Base-by-base conservation (phyloP, 35 echinoderm and acorn worm genomes). In the Lytechinus variegatus region DNA sequence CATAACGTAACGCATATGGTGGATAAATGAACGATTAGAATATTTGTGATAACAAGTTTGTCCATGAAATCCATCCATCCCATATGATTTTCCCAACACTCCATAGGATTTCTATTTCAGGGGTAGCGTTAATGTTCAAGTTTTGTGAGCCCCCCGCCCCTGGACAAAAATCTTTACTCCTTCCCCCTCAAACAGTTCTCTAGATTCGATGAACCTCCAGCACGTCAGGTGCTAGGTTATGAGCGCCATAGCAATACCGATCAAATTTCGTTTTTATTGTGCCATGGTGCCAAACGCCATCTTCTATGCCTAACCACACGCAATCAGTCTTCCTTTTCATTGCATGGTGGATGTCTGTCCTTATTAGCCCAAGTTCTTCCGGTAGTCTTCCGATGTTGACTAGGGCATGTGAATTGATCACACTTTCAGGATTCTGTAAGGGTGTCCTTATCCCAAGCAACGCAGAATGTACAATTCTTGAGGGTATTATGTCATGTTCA, bases 211-310 rank as follows among this genome's bases (percentile, higher is more conserved):
- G 19, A 79, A 79, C 66, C 66, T 79, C 66, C 66, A 79, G 66
- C 66, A n/a, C 14, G 66, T 79, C 66, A 79, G 66, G 66, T 79
- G 66, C 66, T 79, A n/a, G 66, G 19, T 79, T 79, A 79, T 79
- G 66, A 79, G 66, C 19, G 66, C 66, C 66, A 79, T 79, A 79
- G 66, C 66, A 79, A 79, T n/a, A 79, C 21, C 66, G 66, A 79
- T 79, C 66, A 79, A 79, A 79, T 79, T 79, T 79, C 19, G 66
- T 79, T 79, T 79, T 79, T 79, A 79, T 79, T 79, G 66, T 79
- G 66, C 66, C 66, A 79, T 79, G 66, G 66, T 79, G 66, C 66
- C 66, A 79, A 24, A 79, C 21, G 66, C 66, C 66, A 79, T 79
- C 66, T 79, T 79, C 4, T 79, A 79, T n/a, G 66, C 66, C 66